Evolutionary conservation across 1,140 invertebrate species (phyloP).

Genomic region (Psilanteris sp.): DNA sequence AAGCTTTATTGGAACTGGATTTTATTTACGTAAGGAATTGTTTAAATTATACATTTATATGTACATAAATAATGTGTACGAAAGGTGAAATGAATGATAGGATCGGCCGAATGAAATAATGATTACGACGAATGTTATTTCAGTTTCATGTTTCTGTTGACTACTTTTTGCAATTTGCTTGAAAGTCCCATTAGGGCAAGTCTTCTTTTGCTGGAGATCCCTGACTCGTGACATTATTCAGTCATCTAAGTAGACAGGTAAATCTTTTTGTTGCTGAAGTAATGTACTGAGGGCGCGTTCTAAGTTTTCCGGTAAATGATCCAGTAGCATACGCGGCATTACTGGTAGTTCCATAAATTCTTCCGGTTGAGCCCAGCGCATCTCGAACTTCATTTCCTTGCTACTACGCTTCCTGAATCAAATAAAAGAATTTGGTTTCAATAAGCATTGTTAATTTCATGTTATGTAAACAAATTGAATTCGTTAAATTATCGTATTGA

Average conservation of each 20-base stretch:
- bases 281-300: slow-evolving; percentile 84
- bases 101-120: slow-evolving; percentile 29
- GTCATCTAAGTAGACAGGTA: slow-evolving; percentile 70
- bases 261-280: slow-evolving; percentile 75
- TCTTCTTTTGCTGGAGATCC: too few species aligned
- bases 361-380: slow-evolving; percentile 87
- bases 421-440: too few species aligned
- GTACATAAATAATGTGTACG: slow-evolving; percentile 63
- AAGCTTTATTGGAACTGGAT: slow-evolving; percentile 5
- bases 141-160: too few species aligned
- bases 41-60: slow-evolving; percentile 45
- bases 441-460: too few species aligned
- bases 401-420: slow-evolving; percentile 64
- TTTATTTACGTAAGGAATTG: slow-evolving; percentile 15
- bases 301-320: slow-evolving; percentile 87
- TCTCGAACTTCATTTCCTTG: slow-evolving; percentile 81
- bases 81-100: slow-evolving; percentile 39
- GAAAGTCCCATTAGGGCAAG: too few species aligned
- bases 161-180: too few species aligned
- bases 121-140: slow-evolving; percentile 2
- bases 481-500: too few species aligned
- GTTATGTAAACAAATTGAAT: too few species aligned
- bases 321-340: slow-evolving; percentile 88
- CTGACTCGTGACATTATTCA: slow-evolving; percentile 26
- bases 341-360: slow-evolving; percentile 87